Conservation (phyloP, 2,888 invertebrate species). For the Drosophila formosana region DNA sequence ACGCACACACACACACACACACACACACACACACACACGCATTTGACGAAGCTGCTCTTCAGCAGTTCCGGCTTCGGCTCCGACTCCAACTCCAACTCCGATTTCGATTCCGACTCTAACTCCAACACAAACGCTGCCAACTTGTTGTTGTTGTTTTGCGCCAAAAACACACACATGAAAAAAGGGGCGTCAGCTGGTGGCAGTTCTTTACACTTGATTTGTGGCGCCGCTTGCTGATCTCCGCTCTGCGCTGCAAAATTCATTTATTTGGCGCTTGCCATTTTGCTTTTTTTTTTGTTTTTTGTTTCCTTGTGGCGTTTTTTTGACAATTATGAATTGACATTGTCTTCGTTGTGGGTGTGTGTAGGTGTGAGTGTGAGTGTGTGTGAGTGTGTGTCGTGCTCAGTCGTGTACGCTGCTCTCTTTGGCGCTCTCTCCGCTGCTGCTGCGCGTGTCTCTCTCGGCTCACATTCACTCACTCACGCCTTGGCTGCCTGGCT, state of each 20-base stretch:
- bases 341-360: slow-evolving; percentile 58
- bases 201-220: slow-evolving; percentile 49
- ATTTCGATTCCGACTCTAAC: neutral
- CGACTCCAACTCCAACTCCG: neutral
- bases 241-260: slow-evolving; percentile 23
- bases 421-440: slow-evolving; percentile 31
- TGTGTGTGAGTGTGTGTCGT: slow-evolving; percentile 32
- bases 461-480: slow-evolving; percentile 26
- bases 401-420: neutral
- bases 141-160: slow-evolving; percentile 2
- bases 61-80: slow-evolving; percentile 9
- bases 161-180: neutral
- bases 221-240: slow-evolving; percentile 49
- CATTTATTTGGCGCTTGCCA: slow-evolving; percentile 29
- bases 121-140: neutral
- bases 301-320: slow-evolving; percentile 27
- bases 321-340: slow-evolving; percentile 70
- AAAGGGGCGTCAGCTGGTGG: slow-evolving; percentile 40
- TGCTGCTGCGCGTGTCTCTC: slow-evolving; percentile 51
- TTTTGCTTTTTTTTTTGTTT: slow-evolving; percentile 14
- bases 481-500: slow-evolving; percentile 29
- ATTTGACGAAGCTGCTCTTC: slow-evolving; percentile 53
- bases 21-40: slow-evolving; percentile 17
- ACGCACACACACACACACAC: slow-evolving; percentile 11
- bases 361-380: slow-evolving; percentile 25